A percentile compares a stretch with the other conserved stretches of the same genome.
phyloP scores from a whole-genome alignment of 2,888 invertebrate species.

The Lasioglossum pauxillum region DNA sequence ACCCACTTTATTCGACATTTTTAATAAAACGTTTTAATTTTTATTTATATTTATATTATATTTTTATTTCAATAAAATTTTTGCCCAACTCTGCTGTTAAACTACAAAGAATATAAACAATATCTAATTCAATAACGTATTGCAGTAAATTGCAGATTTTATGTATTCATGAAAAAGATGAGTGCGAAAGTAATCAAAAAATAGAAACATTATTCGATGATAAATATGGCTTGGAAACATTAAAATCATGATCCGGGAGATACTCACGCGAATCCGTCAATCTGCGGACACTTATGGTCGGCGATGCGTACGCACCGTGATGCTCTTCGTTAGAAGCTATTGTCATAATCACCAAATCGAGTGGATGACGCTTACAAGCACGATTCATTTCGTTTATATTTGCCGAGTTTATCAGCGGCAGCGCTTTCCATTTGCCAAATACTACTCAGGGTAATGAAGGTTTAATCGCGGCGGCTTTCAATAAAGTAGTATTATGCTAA shows the following conservation, averaged over 20 bases:
- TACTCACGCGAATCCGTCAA: neutral
- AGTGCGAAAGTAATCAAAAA: too few species aligned
- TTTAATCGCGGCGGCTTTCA: slow-evolving; percentile 46
- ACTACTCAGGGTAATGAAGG: slow-evolving; percentile 43
- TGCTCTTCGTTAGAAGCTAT: slow-evolving; percentile 11
- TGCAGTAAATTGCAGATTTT: neutral
- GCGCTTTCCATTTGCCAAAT: slow-evolving; percentile 40
- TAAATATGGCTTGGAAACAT: neutral
- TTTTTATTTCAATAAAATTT: too few species aligned
- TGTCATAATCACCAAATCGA: slow-evolving; percentile 11
- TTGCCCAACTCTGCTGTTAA: too few species aligned
- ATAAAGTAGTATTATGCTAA: slow-evolving; percentile 56
- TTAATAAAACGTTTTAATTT: too few species aligned
- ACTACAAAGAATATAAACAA: too few species aligned
- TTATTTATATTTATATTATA: too few species aligned
- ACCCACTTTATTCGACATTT: too few species aligned
- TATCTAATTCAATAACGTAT: too few species aligned
- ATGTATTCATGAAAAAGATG: neutral
- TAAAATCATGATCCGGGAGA: neutral
- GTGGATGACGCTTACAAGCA: neutral
- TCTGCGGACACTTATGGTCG: neutral
- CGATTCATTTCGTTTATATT: slow-evolving; percentile 36
- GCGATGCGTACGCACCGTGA: neutral
- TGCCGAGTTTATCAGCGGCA: slow-evolving; percentile 24
- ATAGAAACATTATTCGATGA: neutral